Conservation (phyloP, 2,888 invertebrate genomes). For the Lasioglossum marginatum region DNA sequence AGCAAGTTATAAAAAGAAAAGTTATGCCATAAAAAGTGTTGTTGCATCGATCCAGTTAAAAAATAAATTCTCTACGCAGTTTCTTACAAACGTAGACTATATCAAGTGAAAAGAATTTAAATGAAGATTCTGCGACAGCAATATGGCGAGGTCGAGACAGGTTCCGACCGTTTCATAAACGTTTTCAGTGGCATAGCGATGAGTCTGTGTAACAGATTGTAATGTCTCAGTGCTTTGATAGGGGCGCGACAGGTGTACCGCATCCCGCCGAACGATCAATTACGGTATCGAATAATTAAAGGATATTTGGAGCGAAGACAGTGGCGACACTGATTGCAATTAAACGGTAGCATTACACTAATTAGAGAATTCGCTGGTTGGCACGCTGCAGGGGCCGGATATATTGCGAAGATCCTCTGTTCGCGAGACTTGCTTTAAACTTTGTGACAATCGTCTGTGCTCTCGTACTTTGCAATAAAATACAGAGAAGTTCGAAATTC, state of each 20-base stretch:
- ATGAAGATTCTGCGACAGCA: background rate
- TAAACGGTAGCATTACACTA: constrained; percentile 71
- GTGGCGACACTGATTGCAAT: constrained; percentile 70
- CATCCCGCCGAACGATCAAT: constrained; percentile 35
- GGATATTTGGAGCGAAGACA: constrained; percentile 63
- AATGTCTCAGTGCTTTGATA: constrained; percentile 27
- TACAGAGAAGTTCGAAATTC: too few relatives aligned
- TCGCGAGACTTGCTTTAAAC: background rate
- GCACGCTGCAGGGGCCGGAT: constrained; percentile 54
- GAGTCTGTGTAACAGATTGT: constrained; percentile 1
- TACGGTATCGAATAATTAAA: constrained; percentile 65
- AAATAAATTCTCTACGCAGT: too few relatives aligned
- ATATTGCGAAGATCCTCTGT: background rate
- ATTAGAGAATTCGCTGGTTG: constrained; percentile 61
- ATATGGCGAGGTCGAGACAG: background rate
- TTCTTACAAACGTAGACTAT: too few relatives aligned
- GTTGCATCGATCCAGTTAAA: too few relatives aligned
- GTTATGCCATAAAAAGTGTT: too few relatives aligned
- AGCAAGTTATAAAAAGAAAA: too few relatives aligned
- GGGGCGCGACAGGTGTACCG: background rate
- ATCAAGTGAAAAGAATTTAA: background rate
- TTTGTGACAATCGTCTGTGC: background rate
- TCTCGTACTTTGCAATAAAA: background rate
- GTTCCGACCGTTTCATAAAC: background rate
- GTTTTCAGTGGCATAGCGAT: background rate